These are phyloP conservation scores for Pelodytes ibericus DNA, from an alignment of 2,797 vertebrate genomes.

Conservation along the genomic window DNA sequence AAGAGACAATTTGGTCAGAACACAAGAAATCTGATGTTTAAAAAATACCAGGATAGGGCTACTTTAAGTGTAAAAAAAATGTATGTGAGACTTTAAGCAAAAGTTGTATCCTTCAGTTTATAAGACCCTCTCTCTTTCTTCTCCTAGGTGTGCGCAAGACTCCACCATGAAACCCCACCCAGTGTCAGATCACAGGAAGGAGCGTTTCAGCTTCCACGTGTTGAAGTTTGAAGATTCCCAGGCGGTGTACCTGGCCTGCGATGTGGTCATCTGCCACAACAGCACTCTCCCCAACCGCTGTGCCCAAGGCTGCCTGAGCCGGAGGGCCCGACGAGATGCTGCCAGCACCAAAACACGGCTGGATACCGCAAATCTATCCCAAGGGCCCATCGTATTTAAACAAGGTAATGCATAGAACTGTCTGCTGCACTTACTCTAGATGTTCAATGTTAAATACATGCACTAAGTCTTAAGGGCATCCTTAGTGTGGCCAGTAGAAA, in stretches of 20 bases:
- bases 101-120: too few relatives aligned
- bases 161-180: slow-evolving; percentile 7
- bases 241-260: slow-evolving; percentile 43
- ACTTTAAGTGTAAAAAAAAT: too few relatives aligned
- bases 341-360: not conserved
- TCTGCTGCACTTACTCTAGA: too few relatives aligned
- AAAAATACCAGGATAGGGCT: too few relatives aligned
- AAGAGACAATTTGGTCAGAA: too few relatives aligned
- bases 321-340: slow-evolving; percentile 13
- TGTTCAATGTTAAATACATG: not conserved
- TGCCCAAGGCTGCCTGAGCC: slow-evolving; percentile 12
- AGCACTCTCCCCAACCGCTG: slow-evolving; percentile 40
- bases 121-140: too few relatives aligned
- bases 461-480: too few relatives aligned
- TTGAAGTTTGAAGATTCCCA: slow-evolving; percentile 38
- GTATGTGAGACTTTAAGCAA: too few relatives aligned
- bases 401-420: not conserved
- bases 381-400: slow-evolving; percentile 29
- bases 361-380: slow-evolving; percentile 26
- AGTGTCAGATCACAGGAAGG: slow-evolving; percentile 9
- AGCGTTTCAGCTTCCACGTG: slow-evolving; percentile 42
- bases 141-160: slow-evolving; percentile 24
- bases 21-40: too few relatives aligned
- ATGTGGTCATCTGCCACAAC: slow-evolving; percentile 44
- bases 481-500: too few relatives aligned